A percentile compares a stretch with the other conserved stretches of the same genome.
These are phyloP conservation scores for Indicator maculatus DNA, from an alignment of 2,113 vertebrate species.

Conservation along the genomic window DNA sequence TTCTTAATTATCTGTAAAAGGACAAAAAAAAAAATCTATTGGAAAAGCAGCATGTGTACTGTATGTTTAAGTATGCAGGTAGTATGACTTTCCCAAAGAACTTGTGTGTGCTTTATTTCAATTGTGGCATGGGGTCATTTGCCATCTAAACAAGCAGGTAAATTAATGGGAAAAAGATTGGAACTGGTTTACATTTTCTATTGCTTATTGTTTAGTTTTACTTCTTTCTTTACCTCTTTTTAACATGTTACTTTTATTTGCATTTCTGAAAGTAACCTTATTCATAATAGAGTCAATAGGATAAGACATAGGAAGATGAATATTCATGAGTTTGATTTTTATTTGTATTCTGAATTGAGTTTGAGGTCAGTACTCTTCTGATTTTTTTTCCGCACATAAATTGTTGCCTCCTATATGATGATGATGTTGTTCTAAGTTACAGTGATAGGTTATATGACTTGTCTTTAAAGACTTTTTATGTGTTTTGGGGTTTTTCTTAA, in stretches of 20 bases:
- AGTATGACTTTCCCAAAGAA: not conserved
- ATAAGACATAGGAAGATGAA: not conserved
- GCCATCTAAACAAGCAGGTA: not conserved
- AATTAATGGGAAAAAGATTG: not conserved
- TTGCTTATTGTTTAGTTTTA: conserved; percentile 22
- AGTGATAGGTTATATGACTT: not conserved
- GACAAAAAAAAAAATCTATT: not conserved
- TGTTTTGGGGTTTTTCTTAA: not conserved
- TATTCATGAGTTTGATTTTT: not conserved
- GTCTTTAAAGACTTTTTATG: not conserved
- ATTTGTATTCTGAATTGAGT: not conserved
- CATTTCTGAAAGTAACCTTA: not conserved
- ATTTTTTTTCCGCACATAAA: not conserved
- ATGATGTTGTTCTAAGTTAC: not conserved
- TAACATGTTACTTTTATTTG: not conserved
- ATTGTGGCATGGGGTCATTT: not conserved
- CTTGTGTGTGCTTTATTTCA: not conserved
- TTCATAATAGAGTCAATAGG: not conserved
- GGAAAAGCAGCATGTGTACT: not conserved
- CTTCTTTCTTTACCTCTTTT: conserved; percentile 6
- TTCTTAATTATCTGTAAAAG: not conserved
- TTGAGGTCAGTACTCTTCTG: not conserved
- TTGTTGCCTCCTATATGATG: not conserved
- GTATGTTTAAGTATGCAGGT: not conserved
- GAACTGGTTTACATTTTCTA: not conserved